phyloP scores from a whole-genome alignment of 2,113 vertebrate genomes.

The Chaetura pelagica region DNA sequence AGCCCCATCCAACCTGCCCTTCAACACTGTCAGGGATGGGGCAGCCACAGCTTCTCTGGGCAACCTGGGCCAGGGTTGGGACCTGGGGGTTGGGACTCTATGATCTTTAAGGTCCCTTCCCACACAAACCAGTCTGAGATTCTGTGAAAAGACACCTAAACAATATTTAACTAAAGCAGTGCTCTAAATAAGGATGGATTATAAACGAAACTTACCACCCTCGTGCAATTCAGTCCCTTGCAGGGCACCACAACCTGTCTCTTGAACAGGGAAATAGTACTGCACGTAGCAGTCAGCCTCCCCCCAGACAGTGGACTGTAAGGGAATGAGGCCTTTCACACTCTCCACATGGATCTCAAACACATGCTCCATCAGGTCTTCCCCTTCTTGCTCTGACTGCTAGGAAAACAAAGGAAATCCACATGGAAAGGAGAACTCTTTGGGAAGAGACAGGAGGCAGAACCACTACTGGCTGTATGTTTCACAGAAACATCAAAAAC shows the following conservation, averaged over 20 bases:
- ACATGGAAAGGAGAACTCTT: not conserved
- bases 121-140: too few species aligned
- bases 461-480: not conserved
- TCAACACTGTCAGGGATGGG: too few species aligned
- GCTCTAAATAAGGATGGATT: not conserved
- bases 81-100: too few species aligned
- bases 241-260: not conserved
- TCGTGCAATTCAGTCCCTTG: constrained; percentile 58
- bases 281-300: constrained; percentile 96
- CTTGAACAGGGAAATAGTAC: constrained; percentile 89
- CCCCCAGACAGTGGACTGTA: constrained; percentile 95
- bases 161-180: not conserved
- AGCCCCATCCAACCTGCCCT: too few species aligned
- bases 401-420: not conserved
- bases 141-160: not conserved
- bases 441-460: not conserved
- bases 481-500: not conserved
- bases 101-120: too few species aligned
- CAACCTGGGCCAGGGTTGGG: too few species aligned
- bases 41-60: too few species aligned
- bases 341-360: constrained; percentile 88
- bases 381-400: constrained; percentile 59
- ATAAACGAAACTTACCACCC: constrained; percentile 72
- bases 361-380: constrained; percentile 83
- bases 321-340: constrained; percentile 84